phyloP scores from a whole-genome alignment of 1,140 invertebrate genomes.

The Drosophila burlai region DNA sequence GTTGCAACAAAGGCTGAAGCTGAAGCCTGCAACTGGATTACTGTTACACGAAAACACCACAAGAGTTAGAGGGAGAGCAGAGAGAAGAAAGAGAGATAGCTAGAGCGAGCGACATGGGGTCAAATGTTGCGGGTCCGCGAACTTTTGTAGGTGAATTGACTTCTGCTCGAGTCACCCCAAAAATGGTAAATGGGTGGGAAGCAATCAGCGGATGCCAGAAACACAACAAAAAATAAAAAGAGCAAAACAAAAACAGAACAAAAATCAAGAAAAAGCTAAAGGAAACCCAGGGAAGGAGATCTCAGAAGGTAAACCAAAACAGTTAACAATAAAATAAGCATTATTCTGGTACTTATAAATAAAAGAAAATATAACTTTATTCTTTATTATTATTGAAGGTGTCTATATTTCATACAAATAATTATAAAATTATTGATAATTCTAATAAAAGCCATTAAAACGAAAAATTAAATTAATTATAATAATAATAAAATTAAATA shows the following conservation, averaged over 20 bases:
- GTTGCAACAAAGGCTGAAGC: slow-evolving; percentile 53
- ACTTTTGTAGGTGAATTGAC: slow-evolving; percentile 47
- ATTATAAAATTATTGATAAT: not conserved
- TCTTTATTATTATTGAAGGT: not conserved
- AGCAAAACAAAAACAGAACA: too few species aligned
- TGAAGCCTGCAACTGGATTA: slow-evolving; percentile 71
- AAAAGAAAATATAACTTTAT: not conserved
- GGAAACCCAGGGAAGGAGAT: too few species aligned
- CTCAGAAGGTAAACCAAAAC: not conserved
- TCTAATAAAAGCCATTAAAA: too few species aligned
- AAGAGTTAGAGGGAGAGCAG: not conserved
- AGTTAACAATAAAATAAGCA: not conserved
- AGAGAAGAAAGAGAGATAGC: not conserved
- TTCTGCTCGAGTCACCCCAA: slow-evolving; percentile 43
- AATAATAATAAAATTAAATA: too few species aligned
- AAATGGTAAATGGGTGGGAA: slow-evolving; percentile 45
- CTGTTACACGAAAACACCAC: slow-evolving; percentile 59
- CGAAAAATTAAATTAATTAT: not conserved
- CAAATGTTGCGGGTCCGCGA: slow-evolving; percentile 42
- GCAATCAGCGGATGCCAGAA: slow-evolving; percentile 24
- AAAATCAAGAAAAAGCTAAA: not conserved
- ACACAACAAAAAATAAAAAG: not conserved
- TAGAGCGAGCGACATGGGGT: slow-evolving; percentile 30
- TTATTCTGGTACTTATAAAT: not conserved
- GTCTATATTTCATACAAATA: not conserved